Conservation (phyloP, 2,113 vertebrate genomes). For the Microtus pennsylvanicus region DNA sequence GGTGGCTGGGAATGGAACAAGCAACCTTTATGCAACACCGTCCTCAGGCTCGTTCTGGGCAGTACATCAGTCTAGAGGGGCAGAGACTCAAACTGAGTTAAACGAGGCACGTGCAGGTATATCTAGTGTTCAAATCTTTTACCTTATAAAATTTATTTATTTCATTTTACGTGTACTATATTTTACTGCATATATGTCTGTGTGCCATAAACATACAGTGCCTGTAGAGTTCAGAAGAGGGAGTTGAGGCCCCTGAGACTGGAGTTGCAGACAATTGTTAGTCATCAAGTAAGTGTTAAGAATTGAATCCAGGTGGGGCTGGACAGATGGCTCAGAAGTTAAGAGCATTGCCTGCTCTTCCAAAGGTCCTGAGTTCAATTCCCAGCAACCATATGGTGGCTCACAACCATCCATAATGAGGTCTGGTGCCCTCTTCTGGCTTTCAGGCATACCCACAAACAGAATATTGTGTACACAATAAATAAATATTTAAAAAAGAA, state of each 20-base stretch:
- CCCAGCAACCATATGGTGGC: too few relatives aligned
- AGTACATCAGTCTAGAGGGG: background rate
- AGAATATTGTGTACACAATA: too few relatives aligned
- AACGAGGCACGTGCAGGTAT: background rate
- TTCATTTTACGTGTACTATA: background rate
- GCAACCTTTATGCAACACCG: too few relatives aligned
- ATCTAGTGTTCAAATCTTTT: background rate
- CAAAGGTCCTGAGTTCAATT: too few relatives aligned
- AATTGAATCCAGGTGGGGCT: background rate
- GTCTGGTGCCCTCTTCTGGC: too few relatives aligned
- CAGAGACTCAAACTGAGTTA: background rate
- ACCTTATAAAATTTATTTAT: background rate
- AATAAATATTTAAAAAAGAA: too few relatives aligned
- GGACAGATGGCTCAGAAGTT: too few relatives aligned
- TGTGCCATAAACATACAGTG: background rate
- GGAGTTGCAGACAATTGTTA: background rate
- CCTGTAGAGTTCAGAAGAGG: background rate
- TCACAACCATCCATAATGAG: too few relatives aligned
- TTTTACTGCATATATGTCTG: background rate
- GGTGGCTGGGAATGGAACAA: too few relatives aligned
- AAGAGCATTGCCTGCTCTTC: too few relatives aligned
- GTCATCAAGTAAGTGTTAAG: background rate
- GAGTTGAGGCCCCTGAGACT: background rate
- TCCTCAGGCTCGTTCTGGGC: background rate
- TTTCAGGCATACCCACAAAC: too few relatives aligned